phyloP scores from a whole-genome alignment of 2,113 vertebrate genomes.

The Ornithorhynchus anatinus region DNA sequence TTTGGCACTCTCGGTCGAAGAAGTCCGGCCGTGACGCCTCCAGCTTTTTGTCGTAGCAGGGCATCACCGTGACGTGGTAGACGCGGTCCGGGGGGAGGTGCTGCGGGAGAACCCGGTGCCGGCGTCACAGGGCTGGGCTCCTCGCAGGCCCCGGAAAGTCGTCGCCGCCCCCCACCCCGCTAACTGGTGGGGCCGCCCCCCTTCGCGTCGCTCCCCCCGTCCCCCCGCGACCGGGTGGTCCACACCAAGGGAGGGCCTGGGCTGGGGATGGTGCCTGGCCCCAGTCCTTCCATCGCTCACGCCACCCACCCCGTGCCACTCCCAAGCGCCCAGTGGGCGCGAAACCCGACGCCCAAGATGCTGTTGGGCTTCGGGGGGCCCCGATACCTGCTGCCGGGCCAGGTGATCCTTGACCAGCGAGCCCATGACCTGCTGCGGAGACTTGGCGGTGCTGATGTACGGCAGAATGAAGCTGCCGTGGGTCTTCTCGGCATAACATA shows the following conservation, averaged over 20 bases:
- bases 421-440: constrained; percentile 97
- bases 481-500: constrained; percentile 97
- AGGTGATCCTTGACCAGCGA: constrained; percentile 88
- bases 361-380: no score
- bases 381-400: constrained; percentile 80
- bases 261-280: no score
- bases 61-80: constrained; percentile 94
- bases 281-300: no score
- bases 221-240: no score
- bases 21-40: constrained; percentile 95
- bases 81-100: constrained; percentile 77
- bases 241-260: no score
- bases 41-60: constrained; percentile 96
- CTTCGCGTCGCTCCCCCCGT: no score
- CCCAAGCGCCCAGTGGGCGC: no score
- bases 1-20: constrained; percentile 78
- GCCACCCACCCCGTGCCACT: no score
- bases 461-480: constrained; percentile 89
- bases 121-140: background rate
- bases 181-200: no score
- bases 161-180: no score
- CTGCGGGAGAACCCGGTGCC: constrained; percentile 50
- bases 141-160: no score
- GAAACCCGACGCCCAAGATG: no score
- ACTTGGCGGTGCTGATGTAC: constrained; percentile 88